Evolutionary conservation across 2,113 vertebrate genomes (phyloP), one percentile per base, ranked within the genome.

Genomic region (Ascaphus truei): DNA sequence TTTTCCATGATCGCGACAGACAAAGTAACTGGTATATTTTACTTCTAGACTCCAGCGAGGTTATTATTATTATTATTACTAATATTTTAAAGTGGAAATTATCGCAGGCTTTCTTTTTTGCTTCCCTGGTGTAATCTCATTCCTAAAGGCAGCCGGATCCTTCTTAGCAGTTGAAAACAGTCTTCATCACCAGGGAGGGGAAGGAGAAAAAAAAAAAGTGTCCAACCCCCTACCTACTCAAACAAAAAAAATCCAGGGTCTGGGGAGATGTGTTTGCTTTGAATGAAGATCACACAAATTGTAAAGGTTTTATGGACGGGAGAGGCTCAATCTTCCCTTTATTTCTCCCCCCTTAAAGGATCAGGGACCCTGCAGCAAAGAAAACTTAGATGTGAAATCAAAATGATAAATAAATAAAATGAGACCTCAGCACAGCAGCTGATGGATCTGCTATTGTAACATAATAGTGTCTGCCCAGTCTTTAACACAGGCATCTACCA

Each of bases 401-500:
- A 18, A 33, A 36, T 18, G 8, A 6, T n/a, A 10, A 26, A 31
- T 27, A 59, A 15, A 36, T 30, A 36, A 30, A n/a, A 26, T 72
- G 45, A 62, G 66, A 29, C 36, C 25, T 47, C 74, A 72, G 25
- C 63, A 34, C 59, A 53, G 76, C 84, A 84, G 84, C 82, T 88
- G 88, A 88, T 81, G 80, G 78, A 73, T 52, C 15, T 73, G 78
- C 58, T 56, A 59, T 66, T 62, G 55, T 56, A 77, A 77, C 25
- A 22, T 56, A 77, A 77, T 23, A 22, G 72, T 75, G 74, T 43
- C 71, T 56, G 58, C 0, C 66, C 39, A 79, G 75, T 33, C 76
- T 78, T 71, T 51, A 16, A 51, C 12, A 25, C 39, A 74, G 86
- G 79, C 67, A 4, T 56, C 72, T 86, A 85, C 89, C 89, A 89